These are phyloP conservation scores for Norana najaformis DNA, from an alignment of 2,888 invertebrate species.

Conservation along the genomic window DNA sequence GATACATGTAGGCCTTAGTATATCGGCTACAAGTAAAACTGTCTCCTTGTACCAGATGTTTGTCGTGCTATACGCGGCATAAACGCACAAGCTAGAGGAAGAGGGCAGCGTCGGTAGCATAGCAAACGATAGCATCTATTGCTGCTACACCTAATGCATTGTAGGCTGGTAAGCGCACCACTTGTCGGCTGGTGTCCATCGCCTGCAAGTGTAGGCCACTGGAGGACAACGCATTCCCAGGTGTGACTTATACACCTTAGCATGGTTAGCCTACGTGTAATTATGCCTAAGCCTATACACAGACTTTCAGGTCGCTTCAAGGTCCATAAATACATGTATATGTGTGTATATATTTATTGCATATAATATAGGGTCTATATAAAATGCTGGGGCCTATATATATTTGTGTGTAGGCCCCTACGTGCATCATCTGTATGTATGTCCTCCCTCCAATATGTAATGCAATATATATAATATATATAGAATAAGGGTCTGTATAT, in stretches of 20 bases:
- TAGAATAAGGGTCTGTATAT: background rate
- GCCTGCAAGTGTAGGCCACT: background rate
- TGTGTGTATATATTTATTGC: background rate
- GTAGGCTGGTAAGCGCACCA: too few species aligned
- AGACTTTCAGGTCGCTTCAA: background rate
- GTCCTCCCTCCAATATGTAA: too few species aligned
- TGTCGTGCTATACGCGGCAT: too few species aligned
- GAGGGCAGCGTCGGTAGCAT: background rate
- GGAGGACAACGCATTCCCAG: background rate
- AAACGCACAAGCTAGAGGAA: background rate
- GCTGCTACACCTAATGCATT: background rate
- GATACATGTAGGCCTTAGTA: too few species aligned
- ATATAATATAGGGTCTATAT: background rate
- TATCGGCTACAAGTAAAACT: too few species aligned
- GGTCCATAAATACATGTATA: too few species aligned
- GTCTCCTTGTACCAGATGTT: too few species aligned
- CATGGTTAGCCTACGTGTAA: background rate
- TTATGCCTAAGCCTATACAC: constrained; percentile 1
- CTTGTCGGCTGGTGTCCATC: background rate
- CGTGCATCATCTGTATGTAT: too few species aligned
- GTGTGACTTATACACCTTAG: background rate
- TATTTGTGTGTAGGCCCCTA: too few species aligned
- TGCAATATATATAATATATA: background rate
- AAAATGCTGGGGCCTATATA: too few species aligned
- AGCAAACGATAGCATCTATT: background rate